Conservation (phyloP, 2,113 vertebrate species). For the Bujurquina vittata region DNA sequence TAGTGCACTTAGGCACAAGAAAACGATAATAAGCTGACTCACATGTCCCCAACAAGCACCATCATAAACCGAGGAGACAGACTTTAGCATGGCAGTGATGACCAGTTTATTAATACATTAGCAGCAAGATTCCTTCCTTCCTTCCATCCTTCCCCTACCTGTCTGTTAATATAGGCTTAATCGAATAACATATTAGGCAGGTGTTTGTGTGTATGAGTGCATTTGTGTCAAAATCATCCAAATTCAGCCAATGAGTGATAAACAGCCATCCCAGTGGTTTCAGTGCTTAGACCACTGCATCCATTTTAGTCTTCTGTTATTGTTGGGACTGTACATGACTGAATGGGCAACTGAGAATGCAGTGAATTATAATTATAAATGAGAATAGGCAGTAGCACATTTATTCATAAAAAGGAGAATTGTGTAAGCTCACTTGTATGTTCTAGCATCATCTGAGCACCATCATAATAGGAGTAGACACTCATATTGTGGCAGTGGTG, state of each 20-base stretch:
- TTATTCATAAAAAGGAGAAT: slow-evolving; percentile 9
- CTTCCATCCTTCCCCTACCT: background rate
- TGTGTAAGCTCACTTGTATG: background rate
- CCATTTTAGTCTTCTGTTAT: background rate
- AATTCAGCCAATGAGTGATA: background rate
- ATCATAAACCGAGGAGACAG: slow-evolving; percentile 28
- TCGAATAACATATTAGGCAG: slow-evolving; percentile 12
- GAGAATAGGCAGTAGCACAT: background rate
- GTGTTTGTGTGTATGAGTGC: background rate
- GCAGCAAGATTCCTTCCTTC: slow-evolving; percentile 13
- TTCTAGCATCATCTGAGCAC: slow-evolving; percentile 37
- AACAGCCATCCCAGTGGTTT: background rate
- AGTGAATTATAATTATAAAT: background rate
- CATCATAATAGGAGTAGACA: slow-evolving; percentile 28
- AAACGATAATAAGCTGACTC: slow-evolving; percentile 5
- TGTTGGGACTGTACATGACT: background rate
- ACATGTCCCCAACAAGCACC: slow-evolving; percentile 9
- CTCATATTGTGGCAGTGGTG: slow-evolving; percentile 4
- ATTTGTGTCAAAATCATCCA: background rate
- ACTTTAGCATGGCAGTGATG: slow-evolving; percentile 5
- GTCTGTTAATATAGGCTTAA: slow-evolving; percentile 22
- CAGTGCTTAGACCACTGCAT: background rate
- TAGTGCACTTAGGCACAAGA: background rate
- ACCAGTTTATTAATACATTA: background rate
- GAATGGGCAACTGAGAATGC: background rate